Conservation (phyloP, 2,797 vertebrate species). For the Fistularia tabacaria region DNA sequence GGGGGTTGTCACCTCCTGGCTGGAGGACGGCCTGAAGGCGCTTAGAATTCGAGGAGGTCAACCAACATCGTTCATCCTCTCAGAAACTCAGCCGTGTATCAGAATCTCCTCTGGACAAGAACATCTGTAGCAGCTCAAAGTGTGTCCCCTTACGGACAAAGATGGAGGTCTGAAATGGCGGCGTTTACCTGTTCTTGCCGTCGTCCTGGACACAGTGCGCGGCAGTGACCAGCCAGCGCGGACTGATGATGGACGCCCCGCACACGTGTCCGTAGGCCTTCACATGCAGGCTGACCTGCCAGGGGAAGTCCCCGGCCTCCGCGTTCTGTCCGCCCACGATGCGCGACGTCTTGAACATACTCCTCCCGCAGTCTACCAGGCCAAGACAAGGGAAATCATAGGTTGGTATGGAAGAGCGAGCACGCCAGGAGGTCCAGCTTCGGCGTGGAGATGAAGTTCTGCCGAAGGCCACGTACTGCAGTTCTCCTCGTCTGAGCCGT, state of each 20-base stretch:
- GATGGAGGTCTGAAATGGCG: background rate
- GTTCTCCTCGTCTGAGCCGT: constrained; percentile 84
- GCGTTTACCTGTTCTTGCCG: constrained; percentile 62
- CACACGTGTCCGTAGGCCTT: constrained; percentile 78
- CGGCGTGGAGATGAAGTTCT: no score
- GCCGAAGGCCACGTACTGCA: constrained; percentile 74
- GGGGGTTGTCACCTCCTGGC: no score
- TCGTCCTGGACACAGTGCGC: constrained; percentile 88
- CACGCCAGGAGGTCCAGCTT: no score
- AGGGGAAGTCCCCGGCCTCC: constrained; percentile 84
- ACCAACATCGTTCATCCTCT: no score
- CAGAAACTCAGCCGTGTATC: no score
- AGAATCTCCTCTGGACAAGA: background rate
- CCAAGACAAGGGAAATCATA: background rate
- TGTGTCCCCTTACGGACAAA: background rate
- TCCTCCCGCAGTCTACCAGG: constrained; percentile 81
- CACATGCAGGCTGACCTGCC: constrained; percentile 93
- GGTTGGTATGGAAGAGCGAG: background rate
- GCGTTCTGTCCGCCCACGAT: constrained; percentile 87
- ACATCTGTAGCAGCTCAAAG: background rate
- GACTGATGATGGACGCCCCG: constrained; percentile 84
- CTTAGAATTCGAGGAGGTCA: no score
- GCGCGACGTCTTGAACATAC: constrained; percentile 72
- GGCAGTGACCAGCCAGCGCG: constrained; percentile 85
- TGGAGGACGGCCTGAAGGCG: no score